Conservation (phyloP, 1,140 invertebrate species). For the Dysdera silvatica region DNA sequence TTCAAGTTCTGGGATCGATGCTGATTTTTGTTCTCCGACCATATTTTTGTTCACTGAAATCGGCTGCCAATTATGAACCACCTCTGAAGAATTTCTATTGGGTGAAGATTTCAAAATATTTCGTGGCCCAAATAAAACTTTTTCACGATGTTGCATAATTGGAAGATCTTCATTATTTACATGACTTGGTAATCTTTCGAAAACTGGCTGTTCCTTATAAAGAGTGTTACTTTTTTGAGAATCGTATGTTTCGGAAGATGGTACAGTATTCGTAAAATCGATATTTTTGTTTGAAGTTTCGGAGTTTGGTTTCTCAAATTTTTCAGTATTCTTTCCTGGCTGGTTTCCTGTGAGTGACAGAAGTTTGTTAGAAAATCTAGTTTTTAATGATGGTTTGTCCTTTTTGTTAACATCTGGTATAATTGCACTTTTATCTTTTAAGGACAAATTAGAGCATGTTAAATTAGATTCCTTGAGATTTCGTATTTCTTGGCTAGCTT, state of each 20-base stretch:
- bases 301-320: constrained; percentile 4
- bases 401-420: constrained; percentile 15
- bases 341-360: constrained; percentile 30
- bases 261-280: not conserved
- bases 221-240: not conserved
- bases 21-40: too few relatives aligned
- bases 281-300: constrained; percentile 4
- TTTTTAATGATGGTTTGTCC: constrained; percentile 27
- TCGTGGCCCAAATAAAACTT: not conserved
- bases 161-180: constrained; percentile 17
- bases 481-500: not conserved
- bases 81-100: too few relatives aligned
- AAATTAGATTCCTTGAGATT: not conserved
- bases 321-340: too few relatives aligned
- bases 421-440: too few relatives aligned
- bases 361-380: constrained; percentile 25
- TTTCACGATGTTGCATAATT: constrained; percentile 8
- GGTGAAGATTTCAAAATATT: too few relatives aligned
- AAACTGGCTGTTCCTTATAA: too few relatives aligned
- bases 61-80: too few relatives aligned
- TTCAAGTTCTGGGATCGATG: too few relatives aligned
- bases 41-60: too few relatives aligned
- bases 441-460: not conserved
- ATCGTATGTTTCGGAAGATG: not conserved
- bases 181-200: too few relatives aligned